phyloP scores from a whole-genome alignment of 2,888 invertebrate genomes.

The Agrotis exclamationis region DNA sequence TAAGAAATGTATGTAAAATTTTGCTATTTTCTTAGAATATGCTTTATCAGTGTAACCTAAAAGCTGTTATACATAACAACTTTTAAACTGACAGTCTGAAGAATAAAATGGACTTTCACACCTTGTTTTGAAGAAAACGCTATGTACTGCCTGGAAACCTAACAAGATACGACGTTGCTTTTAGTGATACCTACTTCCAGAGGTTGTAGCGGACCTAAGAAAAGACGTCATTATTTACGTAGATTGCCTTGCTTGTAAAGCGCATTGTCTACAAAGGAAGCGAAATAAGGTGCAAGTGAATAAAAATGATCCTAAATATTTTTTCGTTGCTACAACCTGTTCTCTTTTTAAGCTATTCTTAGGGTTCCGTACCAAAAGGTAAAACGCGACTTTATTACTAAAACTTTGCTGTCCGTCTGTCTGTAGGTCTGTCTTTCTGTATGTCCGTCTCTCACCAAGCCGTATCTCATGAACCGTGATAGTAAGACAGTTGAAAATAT shows the following conservation, averaged over 20 bases:
- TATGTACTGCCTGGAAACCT: slow-evolving; percentile 36
- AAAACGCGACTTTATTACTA: too few species aligned
- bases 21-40: too few species aligned
- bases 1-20: too few species aligned
- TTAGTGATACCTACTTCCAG: slow-evolving; percentile 50
- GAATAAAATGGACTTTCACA: slow-evolving; percentile 42
- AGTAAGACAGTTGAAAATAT: too few species aligned
- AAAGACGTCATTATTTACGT: slow-evolving; percentile 59
- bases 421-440: too few species aligned
- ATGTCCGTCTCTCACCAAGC: too few species aligned
- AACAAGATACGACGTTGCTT: slow-evolving; percentile 58
- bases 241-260: slow-evolving; percentile 59
- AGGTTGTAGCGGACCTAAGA: slow-evolving; percentile 43
- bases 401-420: too few species aligned
- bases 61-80: slow-evolving; percentile 16
- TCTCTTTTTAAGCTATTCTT: neutral
- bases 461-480: too few species aligned
- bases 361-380: too few species aligned
- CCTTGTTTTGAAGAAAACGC: slow-evolving; percentile 44
- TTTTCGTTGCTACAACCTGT: neutral
- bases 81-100: slow-evolving; percentile 38
- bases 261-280: slow-evolving; percentile 48
- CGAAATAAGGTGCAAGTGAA: slow-evolving; percentile 41
- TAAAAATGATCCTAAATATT: slow-evolving; percentile 36
- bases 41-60: neutral